phyloP scores from a whole-genome alignment of 2,888 invertebrate genomes.

The Perizoma affinitatum region DNA sequence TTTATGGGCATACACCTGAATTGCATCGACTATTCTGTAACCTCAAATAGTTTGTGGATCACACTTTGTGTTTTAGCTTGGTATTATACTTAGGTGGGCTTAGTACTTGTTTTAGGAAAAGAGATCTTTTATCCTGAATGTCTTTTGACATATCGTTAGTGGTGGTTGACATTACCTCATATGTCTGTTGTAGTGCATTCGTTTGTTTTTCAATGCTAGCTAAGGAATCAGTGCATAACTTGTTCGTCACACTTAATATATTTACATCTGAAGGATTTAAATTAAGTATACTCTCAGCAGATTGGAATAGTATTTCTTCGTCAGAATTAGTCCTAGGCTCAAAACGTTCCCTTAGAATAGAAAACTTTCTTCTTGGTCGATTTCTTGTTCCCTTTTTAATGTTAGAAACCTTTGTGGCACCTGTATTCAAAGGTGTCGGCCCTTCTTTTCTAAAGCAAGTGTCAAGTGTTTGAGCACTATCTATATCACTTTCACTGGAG shows the following conservation, averaged over 20 bases:
- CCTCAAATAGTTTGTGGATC: conserved; percentile 23
- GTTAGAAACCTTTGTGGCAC: conserved; percentile 62
- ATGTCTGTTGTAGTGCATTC: conserved; percentile 26
- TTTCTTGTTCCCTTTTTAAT: conserved; percentile 68
- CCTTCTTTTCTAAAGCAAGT: conserved; percentile 74
- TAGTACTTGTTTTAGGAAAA: conserved; percentile 84
- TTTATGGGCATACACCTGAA: too few relatives aligned
- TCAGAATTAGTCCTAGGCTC: conserved; percentile 79
- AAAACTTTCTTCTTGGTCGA: conserved; percentile 84
- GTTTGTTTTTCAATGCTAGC: conserved; percentile 21
- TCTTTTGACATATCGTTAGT: conserved; percentile 53
- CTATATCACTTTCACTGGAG: conserved; percentile 68
- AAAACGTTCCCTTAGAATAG: conserved; percentile 83
- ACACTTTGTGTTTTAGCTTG: conserved; percentile 70
- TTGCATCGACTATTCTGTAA: too few relatives aligned
- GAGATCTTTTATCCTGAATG: conserved; percentile 79
- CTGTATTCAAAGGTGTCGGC: conserved; percentile 22
- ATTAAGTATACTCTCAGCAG: conserved; percentile 61
- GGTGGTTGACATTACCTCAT: conserved; percentile 35
- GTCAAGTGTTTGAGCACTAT: conserved; percentile 71
- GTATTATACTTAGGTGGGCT: conserved; percentile 83
- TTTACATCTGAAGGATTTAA: conserved; percentile 54
- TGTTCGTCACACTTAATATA: conserved; percentile 54
- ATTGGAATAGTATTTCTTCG: conserved; percentile 74
- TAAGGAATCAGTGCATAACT: conserved; percentile 44